These are phyloP conservation scores for Pholis gunnellus DNA, from an alignment of 2,113 vertebrate species.

Conservation along the genomic window DNA sequence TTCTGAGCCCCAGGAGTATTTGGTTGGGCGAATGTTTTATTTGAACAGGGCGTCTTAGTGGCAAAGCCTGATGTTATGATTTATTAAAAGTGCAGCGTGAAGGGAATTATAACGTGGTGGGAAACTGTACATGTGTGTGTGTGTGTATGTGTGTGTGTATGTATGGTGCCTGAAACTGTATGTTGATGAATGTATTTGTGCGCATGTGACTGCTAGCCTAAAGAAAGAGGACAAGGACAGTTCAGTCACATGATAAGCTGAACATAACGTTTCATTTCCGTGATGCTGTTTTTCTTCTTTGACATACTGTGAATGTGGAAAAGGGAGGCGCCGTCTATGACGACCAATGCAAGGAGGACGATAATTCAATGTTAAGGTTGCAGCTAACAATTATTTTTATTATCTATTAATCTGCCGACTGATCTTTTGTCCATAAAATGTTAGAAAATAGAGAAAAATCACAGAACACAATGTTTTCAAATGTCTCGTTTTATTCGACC, in stretches of 20 bases:
- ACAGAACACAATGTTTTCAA: not conserved
- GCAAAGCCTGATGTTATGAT: conserved; percentile 70
- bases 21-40: conserved; percentile 69
- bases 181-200: conserved; percentile 32
- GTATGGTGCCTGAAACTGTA: conserved; percentile 19
- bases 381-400: not conserved
- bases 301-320: not conserved
- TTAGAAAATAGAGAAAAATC: not conserved
- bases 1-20: conserved; percentile 67
- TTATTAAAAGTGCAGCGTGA: conserved; percentile 77
- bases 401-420: not conserved
- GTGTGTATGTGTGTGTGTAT: conserved; percentile 8
- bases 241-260: conserved; percentile 41
- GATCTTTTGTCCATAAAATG: not conserved
- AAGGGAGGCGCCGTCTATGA: not conserved
- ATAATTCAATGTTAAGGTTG: not conserved
- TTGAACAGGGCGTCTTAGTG: conserved; percentile 64
- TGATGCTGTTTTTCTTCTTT: not conserved
- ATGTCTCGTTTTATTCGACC: not conserved
- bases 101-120: conserved; percentile 63
- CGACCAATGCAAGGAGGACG: not conserved
- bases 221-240: conserved; percentile 39
- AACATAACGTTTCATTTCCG: conserved; percentile 7
- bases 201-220: conserved; percentile 24
- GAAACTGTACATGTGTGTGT: conserved; percentile 29